These are phyloP conservation scores for Lepus oiostolus DNA, from an alignment of 2,797 vertebrate species.

Conservation along the genomic window DNA sequence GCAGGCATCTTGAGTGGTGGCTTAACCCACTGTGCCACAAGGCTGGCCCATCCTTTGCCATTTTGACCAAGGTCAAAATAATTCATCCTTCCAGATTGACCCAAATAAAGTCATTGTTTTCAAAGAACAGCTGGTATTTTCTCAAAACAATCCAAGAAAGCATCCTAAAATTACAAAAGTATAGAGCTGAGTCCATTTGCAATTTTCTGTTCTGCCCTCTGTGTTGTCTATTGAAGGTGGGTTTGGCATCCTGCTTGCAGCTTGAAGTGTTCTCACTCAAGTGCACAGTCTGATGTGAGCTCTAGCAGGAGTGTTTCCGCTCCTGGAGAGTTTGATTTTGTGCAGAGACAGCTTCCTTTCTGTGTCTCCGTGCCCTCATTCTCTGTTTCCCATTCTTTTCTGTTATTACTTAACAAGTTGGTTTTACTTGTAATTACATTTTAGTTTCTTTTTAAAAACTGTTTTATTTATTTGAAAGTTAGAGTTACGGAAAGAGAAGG, in stretches of 20 bases:
- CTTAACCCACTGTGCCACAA: no score
- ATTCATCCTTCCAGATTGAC: background rate
- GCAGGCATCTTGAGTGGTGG: no score
- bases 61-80: constrained; percentile 31
- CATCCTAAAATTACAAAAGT: background rate
- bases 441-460: background rate
- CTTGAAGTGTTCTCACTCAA: background rate
- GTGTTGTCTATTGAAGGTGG: background rate
- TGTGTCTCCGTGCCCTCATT: constrained; percentile 63
- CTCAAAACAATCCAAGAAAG: background rate
- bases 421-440: constrained; percentile 72
- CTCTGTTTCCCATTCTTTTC: constrained; percentile 81
- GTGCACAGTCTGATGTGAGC: background rate
- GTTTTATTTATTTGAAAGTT: no score
- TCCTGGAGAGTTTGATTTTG: constrained; percentile 68
- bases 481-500: no score
- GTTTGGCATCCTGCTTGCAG: background rate
- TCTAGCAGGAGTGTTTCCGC: constrained; percentile 25
- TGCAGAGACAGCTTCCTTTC: constrained; percentile 71
- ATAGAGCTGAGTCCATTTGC: background rate
- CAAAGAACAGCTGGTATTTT: background rate
- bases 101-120: constrained; percentile 17
- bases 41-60: background rate
- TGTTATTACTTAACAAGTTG: constrained; percentile 78
- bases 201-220: background rate